These are phyloP conservation scores for Catamblyrhynchus diadema DNA, from an alignment of 2,797 vertebrate genomes.

Conservation along the genomic window DNA sequence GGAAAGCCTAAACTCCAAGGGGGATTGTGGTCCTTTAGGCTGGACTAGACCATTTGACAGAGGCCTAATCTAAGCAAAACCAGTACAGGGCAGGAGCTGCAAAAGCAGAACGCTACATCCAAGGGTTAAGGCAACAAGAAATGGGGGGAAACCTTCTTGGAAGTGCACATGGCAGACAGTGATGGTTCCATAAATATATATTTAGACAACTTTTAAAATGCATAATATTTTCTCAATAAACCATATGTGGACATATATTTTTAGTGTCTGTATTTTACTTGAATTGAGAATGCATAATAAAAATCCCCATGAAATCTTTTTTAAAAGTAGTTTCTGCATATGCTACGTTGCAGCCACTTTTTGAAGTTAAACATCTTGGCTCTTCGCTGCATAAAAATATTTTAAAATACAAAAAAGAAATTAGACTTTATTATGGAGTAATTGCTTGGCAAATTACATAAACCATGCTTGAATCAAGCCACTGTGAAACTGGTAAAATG, in stretches of 20 bases:
- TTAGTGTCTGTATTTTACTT: constrained; percentile 63
- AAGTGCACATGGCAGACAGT: constrained; percentile 26
- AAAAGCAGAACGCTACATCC: neutral
- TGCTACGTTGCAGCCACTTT: constrained; percentile 11
- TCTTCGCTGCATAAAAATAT: constrained; percentile 48
- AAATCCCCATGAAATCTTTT: constrained; percentile 44
- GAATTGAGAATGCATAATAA: constrained; percentile 56
- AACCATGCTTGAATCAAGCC: constrained; percentile 60
- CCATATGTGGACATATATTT: constrained; percentile 67
- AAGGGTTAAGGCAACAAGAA: neutral
- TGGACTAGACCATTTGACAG: neutral
- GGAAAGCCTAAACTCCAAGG: neutral
- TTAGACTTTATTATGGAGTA: constrained; percentile 64
- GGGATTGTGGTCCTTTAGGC: neutral
- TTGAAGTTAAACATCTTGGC: constrained; percentile 58
- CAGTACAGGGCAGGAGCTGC: neutral
- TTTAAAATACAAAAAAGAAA: constrained; percentile 65
- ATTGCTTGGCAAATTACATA: constrained; percentile 69
- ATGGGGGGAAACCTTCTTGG: neutral
- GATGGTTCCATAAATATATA: constrained; percentile 59
- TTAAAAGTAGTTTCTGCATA: constrained; percentile 63
- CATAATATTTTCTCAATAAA: constrained; percentile 72
- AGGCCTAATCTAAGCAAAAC: neutral
- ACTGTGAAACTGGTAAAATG: constrained; percentile 52
- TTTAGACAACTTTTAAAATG: constrained; percentile 68